These are phyloP conservation scores for Anagyrus pseudococci DNA, from an alignment of 2,888 invertebrate genomes.

Conservation along the genomic window DNA sequence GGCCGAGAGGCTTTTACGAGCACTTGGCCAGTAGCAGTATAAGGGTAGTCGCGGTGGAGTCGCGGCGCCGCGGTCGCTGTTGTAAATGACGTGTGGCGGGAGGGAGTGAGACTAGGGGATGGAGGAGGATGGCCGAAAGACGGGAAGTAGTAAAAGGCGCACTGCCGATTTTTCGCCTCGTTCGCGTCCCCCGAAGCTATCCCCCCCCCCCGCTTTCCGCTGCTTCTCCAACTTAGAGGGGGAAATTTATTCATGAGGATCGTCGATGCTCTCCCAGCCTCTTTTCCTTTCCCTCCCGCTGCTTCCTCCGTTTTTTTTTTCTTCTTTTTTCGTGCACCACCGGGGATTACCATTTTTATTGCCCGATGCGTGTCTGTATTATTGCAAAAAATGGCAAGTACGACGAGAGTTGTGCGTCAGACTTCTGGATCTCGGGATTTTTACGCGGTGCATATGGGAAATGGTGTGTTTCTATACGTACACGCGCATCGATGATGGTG, in stretches of 20 bases:
- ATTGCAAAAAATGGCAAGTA: constrained; percentile 22
- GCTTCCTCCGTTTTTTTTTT: background rate
- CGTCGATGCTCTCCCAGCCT: constrained; percentile 7
- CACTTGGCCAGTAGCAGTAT: constrained; percentile 50
- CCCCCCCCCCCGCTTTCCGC: too few species aligned
- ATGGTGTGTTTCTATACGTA: too few species aligned
- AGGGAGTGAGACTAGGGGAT: background rate
- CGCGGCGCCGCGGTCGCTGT: constrained; percentile 15
- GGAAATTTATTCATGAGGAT: constrained; percentile 39
- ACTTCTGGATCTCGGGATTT: constrained; percentile 11
- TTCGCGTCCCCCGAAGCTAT: constrained; percentile 20
- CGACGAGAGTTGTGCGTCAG: constrained; percentile 1
- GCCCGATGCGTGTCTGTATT: constrained; percentile 23
- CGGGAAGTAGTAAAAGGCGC: constrained; percentile 50
- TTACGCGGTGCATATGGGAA: constrained; percentile 12
- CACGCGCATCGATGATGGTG: background rate
- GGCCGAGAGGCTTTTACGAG: constrained; percentile 51
- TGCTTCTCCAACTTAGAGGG: too few species aligned
- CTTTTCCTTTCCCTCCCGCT: constrained; percentile 8
- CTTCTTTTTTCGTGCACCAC: constrained; percentile 14
- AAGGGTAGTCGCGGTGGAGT: background rate
- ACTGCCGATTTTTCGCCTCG: constrained; percentile 27
- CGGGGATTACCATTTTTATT: constrained; percentile 36
- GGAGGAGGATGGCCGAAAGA: constrained; percentile 41
- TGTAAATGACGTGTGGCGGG: constrained; percentile 32